Evolutionary conservation across 2,888 invertebrate species (phyloP).

Genomic region (Venustoraphidia nigricollis): DNA sequence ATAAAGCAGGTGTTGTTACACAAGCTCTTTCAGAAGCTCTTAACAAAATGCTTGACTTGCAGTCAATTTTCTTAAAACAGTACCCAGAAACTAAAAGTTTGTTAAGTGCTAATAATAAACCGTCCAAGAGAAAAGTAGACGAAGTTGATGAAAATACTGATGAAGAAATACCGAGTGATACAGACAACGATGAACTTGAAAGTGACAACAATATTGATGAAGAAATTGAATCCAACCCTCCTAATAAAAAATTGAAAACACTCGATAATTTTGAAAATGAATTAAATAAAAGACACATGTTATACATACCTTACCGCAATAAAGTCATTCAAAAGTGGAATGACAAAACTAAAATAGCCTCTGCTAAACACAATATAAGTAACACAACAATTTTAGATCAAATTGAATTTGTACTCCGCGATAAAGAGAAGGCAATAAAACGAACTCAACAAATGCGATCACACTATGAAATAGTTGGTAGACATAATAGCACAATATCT

Average conservation of each 20-base stretch:
- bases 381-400: slow-evolving; percentile 56
- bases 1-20: slow-evolving; percentile 34
- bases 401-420: slow-evolving; percentile 70
- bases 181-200: slow-evolving; percentile 30
- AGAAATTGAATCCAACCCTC: slow-evolving; percentile 15
- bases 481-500: slow-evolving; percentile 20
- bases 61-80: slow-evolving; percentile 40
- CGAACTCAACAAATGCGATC: slow-evolving; percentile 68
- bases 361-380: slow-evolving; percentile 43
- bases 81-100: slow-evolving; percentile 54
- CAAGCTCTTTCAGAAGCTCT: slow-evolving; percentile 40
- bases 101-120: slow-evolving; percentile 16
- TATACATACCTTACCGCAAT: slow-evolving; percentile 55
- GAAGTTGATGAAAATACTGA: slow-evolving; percentile 26
- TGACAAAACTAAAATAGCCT: slow-evolving; percentile 69
- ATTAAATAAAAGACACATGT: slow-evolving; percentile 38
- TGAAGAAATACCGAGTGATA: slow-evolving; percentile 51
- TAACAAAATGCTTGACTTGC: slow-evolving; percentile 45
- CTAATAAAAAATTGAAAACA: slow-evolving; percentile 34
- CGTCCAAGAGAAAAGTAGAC: slow-evolving; percentile 17
- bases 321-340: slow-evolving; percentile 85
- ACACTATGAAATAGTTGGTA: slow-evolving; percentile 53
- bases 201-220: slow-evolving; percentile 20
- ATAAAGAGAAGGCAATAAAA: slow-evolving; percentile 58
- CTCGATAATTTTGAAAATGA: slow-evolving; percentile 40